Evolutionary conservation across 1,140 invertebrate genomes (phyloP), one percentile per base, ranked within the genome.

Genomic region (Catajapyx aquilonaris): DNA sequence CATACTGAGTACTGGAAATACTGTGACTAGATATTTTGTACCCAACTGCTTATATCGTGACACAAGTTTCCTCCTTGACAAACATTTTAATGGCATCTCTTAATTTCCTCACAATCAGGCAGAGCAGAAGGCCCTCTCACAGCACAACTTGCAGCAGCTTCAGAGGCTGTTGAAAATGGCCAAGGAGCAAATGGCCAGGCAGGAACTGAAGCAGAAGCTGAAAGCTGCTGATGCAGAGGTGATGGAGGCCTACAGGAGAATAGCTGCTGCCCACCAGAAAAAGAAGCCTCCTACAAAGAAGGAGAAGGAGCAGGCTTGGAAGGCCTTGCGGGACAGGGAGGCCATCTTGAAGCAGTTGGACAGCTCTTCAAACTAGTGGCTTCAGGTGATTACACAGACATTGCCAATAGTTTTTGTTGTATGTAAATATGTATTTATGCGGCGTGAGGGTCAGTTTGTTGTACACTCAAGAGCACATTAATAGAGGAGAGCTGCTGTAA

Each of bases 251-350:
- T 83, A 84, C 46, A 73, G 78, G 46, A 79, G 76, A 48, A 68
- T 81, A 45, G 59, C 74, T 35, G 52, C 68, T 11, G 68, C 75
- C 2, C 75, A 79, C 46, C 73, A 80, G 46, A 81, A 81, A 49
- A 81, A 84, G 49, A 67, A 78, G 46, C 68, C 69, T 1, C 64
- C 81, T 7, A 73, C 73, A 17, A 74, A 75, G 46, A 81, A 84
- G 48, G 83, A 87, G 50, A 76, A 75, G 44, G 81, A 86, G 41
- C 69, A 77, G 50, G 78, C 80, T 2, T 72, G 72, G 68, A 62
- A 62, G 42, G 64, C 64, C 28, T 44, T 77, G 5, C 65, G 66
- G 42, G 71, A 76, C 38, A 56, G 72, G 32, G 68, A 73, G 40
- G 47, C 46, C 17, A 52, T 74, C n/a, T 44, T 73, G 1, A n/a